Evolutionary conservation across 2,113 vertebrate species (phyloP).

Genomic region (Sinocyclocheilus rhinocerous): DNA sequence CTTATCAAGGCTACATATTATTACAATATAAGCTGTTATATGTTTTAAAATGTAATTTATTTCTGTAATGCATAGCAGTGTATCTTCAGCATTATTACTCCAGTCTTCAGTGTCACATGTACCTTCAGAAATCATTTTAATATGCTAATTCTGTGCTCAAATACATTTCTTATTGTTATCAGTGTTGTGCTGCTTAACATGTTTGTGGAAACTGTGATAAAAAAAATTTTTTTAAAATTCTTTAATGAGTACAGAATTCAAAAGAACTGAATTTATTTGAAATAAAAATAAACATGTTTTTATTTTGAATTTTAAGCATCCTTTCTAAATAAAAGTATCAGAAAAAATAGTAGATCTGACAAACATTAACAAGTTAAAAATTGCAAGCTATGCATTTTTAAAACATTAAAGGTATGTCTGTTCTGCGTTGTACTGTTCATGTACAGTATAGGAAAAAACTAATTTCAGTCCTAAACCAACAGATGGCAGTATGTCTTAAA

Average conservation of each 20-base stretch:
- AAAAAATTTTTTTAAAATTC: neutral
- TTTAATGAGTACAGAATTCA: neutral
- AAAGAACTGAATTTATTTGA: neutral
- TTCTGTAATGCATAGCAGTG: neutral
- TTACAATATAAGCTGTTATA: neutral
- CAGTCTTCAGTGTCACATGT: neutral
- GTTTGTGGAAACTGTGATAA: neutral
- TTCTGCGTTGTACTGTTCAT: neutral
- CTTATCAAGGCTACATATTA: no score
- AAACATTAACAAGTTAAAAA: neutral
- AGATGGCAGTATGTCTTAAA: slow-evolving; percentile 53
- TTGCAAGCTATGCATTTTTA: neutral
- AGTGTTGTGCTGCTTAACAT: neutral
- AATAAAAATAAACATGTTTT: neutral
- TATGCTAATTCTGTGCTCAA: neutral
- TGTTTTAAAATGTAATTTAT: neutral
- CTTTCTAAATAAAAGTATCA: neutral
- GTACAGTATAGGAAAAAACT: neutral
- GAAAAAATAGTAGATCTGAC: neutral
- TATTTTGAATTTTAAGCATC: neutral
- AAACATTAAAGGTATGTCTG: neutral
- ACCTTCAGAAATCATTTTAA: neutral
- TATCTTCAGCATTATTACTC: neutral
- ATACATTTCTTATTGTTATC: neutral
- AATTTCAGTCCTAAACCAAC: slow-evolving; percentile 28